phyloP scores from a whole-genome alignment of 1,140 invertebrate species.

The Drosophila pseudoananassae region DNA sequence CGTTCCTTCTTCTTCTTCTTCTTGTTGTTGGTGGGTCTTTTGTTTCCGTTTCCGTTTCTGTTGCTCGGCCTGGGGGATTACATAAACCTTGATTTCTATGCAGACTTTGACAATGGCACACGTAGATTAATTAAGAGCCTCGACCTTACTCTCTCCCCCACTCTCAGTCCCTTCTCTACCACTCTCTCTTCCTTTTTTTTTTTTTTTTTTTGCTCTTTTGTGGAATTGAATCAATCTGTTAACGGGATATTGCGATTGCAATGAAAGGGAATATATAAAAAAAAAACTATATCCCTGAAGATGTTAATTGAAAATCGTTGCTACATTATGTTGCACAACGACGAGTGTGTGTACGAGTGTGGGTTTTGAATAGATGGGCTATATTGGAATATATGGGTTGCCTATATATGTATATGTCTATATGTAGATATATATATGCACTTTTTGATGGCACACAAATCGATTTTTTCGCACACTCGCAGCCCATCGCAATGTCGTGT shows the following conservation, averaged over 20 bases:
- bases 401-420: not conserved
- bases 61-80: constrained; percentile 29
- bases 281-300: constrained; percentile 31
- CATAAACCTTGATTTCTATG: constrained; percentile 52
- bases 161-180: not conserved
- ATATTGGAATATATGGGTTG: constrained; percentile 4
- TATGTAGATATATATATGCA: constrained; percentile 9
- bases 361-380: not conserved
- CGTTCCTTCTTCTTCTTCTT: constrained; percentile 1
- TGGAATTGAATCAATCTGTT: constrained; percentile 48
- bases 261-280: too few relatives aligned
- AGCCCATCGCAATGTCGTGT: constrained; percentile 35
- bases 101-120: constrained; percentile 41
- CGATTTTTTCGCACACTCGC: constrained; percentile 67
- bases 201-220: not conserved
- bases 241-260: constrained; percentile 45
- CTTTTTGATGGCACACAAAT: constrained; percentile 79
- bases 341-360: constrained; percentile 14
- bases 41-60: constrained; percentile 7
- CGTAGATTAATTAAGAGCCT: constrained; percentile 51
- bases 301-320: constrained; percentile 70
- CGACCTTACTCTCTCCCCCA: not conserved
- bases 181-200: not conserved
- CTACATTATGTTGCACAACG: constrained; percentile 75
- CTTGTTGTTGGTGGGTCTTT: constrained; percentile 1